Evolutionary conservation across 2,113 vertebrate species (phyloP).

Genomic region (Cygnus atratus): DNA sequence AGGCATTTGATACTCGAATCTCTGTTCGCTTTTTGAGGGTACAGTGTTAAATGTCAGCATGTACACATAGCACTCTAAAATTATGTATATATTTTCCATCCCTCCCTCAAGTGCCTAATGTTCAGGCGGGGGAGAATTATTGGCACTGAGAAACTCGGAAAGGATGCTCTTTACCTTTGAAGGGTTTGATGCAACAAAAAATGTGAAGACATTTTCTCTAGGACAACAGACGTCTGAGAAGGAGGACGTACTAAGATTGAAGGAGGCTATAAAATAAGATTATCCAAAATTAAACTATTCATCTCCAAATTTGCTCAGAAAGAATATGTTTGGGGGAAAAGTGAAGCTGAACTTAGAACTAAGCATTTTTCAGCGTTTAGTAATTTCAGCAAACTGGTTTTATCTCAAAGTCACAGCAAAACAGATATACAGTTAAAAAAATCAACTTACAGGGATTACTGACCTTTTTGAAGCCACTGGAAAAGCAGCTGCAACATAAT

Average conservation of each 20-base stretch:
- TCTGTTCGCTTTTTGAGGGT: background rate
- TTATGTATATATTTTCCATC: background rate
- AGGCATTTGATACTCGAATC: background rate
- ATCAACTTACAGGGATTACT: background rate
- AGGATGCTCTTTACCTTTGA: background rate
- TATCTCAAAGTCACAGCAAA: background rate
- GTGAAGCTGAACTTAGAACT: background rate
- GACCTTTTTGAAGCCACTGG: slow-evolving; percentile 40
- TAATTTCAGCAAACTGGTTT: background rate
- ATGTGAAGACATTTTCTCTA: background rate
- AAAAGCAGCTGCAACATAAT: slow-evolving; percentile 14
- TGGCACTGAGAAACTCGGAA: background rate
- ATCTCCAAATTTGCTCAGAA: background rate
- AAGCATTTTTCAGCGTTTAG: background rate
- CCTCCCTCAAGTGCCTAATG: background rate
- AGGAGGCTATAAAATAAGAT: background rate
- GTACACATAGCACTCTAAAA: background rate
- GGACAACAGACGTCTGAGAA: background rate
- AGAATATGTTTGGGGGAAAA: background rate
- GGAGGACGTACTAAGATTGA: background rate
- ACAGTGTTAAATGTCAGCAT: background rate
- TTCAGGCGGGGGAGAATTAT: background rate
- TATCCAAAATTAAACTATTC: background rate
- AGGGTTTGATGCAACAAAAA: background rate
- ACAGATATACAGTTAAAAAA: background rate